Conservation (phyloP, 2,113 vertebrate genomes). For the Psophia crepitans region DNA sequence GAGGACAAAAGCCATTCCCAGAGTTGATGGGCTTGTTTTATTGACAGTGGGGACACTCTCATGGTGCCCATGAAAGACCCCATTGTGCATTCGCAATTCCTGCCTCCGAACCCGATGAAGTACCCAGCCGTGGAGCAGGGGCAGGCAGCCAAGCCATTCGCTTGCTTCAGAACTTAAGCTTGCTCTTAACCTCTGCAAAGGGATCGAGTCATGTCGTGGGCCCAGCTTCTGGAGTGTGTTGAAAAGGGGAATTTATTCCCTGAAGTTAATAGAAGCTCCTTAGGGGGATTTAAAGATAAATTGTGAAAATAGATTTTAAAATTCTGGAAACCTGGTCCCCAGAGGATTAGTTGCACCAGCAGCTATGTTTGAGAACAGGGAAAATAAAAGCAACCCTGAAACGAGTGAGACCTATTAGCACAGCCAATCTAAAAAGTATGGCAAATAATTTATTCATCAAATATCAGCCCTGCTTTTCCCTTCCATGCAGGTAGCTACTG, state of each 20-base stretch:
- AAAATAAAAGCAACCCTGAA: conserved; percentile 2
- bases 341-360: neutral
- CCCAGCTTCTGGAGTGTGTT: neutral
- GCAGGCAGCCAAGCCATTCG: neutral
- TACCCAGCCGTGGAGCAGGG: rapidly evolving
- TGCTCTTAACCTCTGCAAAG: neutral
- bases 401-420: neutral
- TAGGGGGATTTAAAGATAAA: neutral
- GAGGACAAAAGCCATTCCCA: neutral
- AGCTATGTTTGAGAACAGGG: neutral
- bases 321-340: neutral
- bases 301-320: neutral
- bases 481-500: neutral
- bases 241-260: neutral
- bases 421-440: neutral
- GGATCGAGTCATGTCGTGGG: rapidly evolving
- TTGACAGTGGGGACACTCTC: neutral
- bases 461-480: conserved; percentile 1
- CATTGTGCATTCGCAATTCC: neutral
- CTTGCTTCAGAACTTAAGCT: neutral
- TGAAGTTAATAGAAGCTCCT: neutral
- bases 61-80: neutral
- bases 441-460: conserved; percentile 3
- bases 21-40: neutral
- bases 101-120: neutral